phyloP scores from a whole-genome alignment of 2,888 invertebrate genomes.

The Melanostoma scalare region DNA sequence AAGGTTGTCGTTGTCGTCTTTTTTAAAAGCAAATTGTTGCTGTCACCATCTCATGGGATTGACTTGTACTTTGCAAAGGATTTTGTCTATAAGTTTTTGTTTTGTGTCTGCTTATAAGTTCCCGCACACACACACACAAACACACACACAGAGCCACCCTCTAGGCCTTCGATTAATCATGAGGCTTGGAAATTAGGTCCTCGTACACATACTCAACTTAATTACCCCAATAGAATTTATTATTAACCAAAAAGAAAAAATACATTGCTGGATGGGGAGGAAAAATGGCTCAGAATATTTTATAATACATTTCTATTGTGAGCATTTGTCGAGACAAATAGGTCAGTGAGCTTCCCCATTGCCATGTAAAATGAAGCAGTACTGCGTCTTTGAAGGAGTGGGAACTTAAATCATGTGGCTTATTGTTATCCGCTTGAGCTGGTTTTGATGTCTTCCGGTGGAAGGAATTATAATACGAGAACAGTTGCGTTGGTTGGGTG shows the following conservation, averaged over 20 bases:
- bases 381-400: slow-evolving; percentile 9
- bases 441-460: slow-evolving; percentile 22
- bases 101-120: slow-evolving; percentile 10
- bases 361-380: slow-evolving; percentile 28
- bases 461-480: slow-evolving; percentile 3
- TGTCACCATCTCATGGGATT: slow-evolving; percentile 33
- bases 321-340: slow-evolving; percentile 41
- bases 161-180: slow-evolving; percentile 51
- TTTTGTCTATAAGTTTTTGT: slow-evolving; percentile 12
- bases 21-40: not conserved
- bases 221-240: slow-evolving; percentile 59
- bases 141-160: not conserved
- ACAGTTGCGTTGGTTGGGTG: not conserved
- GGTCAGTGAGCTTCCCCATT: slow-evolving; percentile 30
- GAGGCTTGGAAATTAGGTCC: slow-evolving; percentile 63
- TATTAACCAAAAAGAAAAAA: slow-evolving; percentile 2
- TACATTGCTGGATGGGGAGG: slow-evolving; percentile 5
- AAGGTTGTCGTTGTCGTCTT: not conserved
- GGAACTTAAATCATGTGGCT: slow-evolving; percentile 60
- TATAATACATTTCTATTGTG: slow-evolving; percentile 29
- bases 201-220: slow-evolving; percentile 47
- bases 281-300: not conserved
- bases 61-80: not conserved
- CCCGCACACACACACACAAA: not conserved
- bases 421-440: slow-evolving; percentile 51